phyloP scores from a whole-genome alignment of 2,113 vertebrate species.

The Apistogramma diplotaenia region DNA sequence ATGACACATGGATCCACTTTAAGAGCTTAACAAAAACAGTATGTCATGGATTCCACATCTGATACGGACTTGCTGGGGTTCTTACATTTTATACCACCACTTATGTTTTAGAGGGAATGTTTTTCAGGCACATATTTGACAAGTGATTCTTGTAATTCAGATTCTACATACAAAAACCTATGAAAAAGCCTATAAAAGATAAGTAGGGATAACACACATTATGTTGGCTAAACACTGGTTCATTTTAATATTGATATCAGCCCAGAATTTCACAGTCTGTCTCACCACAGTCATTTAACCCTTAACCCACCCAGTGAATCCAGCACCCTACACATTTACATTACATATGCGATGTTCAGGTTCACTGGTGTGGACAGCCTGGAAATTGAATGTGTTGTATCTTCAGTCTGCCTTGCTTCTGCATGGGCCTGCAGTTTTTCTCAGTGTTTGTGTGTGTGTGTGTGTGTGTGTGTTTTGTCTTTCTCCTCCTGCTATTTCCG shows the following conservation, averaged over 20 bases:
- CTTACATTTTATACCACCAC: neutral
- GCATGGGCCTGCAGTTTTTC: neutral
- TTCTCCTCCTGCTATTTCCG: neutral
- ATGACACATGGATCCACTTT: no score
- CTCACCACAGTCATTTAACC: neutral
- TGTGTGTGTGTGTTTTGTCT: neutral
- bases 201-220: neutral
- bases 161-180: neutral
- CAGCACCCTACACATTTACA: neutral
- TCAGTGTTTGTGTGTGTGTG: neutral
- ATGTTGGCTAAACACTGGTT: neutral
- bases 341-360: neutral
- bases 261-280: neutral
- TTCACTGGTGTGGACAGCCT: neutral
- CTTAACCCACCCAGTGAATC: neutral
- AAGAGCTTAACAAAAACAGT: no score
- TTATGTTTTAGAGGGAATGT: neutral
- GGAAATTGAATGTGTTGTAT: neutral
- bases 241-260: neutral
- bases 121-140: no score
- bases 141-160: neutral
- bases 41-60: no score
- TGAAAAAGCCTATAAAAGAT: neutral
- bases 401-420: neutral
- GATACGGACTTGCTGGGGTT: neutral